Conservation (phyloP, 2,797 vertebrate species). For the Thalassophryne amazonica region DNA sequence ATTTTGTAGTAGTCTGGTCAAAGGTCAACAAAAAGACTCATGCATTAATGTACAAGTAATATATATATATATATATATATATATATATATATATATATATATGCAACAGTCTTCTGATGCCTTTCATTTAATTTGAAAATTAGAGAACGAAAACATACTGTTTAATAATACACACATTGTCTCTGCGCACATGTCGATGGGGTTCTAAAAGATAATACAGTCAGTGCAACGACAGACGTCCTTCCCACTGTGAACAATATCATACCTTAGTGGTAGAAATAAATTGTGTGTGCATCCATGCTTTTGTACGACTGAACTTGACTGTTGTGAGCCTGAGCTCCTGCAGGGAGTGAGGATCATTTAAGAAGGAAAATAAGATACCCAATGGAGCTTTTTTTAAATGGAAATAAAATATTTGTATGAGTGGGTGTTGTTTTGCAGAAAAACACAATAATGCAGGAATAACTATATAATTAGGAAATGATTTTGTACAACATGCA, state of each 20-base stretch:
- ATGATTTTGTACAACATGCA: background rate
- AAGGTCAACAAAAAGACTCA: too few relatives aligned
- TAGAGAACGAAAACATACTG: background rate
- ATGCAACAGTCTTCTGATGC: too few relatives aligned
- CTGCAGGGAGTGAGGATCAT: slow-evolving; percentile 37
- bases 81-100: too few relatives aligned
- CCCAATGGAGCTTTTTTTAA: slow-evolving; percentile 66
- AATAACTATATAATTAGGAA: slow-evolving; percentile 22
- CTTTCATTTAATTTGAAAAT: too few relatives aligned
- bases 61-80: too few relatives aligned
- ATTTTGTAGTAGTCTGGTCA: too few relatives aligned
- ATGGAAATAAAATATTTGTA: slow-evolving; percentile 69
- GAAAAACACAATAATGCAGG: slow-evolving; percentile 50
- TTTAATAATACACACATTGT: slow-evolving; percentile 7
- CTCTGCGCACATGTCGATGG: background rate
- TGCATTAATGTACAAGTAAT: too few relatives aligned
- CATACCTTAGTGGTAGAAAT: slow-evolving; percentile 52
- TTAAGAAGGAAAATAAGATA: slow-evolving; percentile 63
- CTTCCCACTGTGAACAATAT: slow-evolving; percentile 47
- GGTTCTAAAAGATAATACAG: background rate
- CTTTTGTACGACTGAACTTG: slow-evolving; percentile 42
- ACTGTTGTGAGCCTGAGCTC: slow-evolving; percentile 44
- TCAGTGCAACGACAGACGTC: background rate
- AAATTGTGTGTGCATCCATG: slow-evolving; percentile 52
- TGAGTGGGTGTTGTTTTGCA: slow-evolving; percentile 41